A percentile compares a stretch with the other conserved stretches of the same genome.
Conservation (phyloP, 2,797 vertebrate species). For the Coilia nasus region DNA sequence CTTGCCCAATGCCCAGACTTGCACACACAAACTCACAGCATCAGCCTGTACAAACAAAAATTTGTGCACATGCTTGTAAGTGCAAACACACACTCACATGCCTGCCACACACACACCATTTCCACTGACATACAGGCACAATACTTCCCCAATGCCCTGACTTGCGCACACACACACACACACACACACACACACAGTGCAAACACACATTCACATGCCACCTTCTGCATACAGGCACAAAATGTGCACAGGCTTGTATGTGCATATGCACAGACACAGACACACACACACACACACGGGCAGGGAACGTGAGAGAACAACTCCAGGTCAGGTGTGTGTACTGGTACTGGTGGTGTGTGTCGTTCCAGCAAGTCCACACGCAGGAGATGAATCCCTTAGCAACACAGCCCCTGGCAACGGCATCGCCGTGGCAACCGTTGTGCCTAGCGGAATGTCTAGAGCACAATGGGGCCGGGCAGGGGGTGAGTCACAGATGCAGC, state of each 20-base stretch:
- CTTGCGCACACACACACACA: background rate
- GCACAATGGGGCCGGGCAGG: background rate
- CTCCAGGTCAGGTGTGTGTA: background rate
- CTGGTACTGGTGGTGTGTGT: slow-evolving; percentile 8
- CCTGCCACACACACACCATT: background rate
- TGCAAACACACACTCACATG: background rate
- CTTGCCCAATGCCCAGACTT: background rate
- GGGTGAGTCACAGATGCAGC: background rate
- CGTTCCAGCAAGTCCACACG: background rate
- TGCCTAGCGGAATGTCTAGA: background rate
- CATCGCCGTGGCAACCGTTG: background rate
- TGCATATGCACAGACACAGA: slow-evolving; percentile 9
- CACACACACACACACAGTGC: background rate
- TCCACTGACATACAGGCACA: background rate
- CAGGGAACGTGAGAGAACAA: slow-evolving; percentile 39
- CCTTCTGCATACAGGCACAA: background rate
- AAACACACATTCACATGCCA: no score
- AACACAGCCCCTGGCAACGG: background rate
- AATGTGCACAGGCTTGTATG: background rate
- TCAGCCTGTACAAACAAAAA: background rate
- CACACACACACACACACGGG: slow-evolving; percentile 17
- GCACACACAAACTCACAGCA: background rate
- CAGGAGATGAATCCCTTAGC: background rate
- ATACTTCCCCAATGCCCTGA: background rate
- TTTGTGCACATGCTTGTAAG: background rate